phyloP scores from a whole-genome alignment of 2,113 vertebrate genomes.

The Coptodon bakossiorum region DNA sequence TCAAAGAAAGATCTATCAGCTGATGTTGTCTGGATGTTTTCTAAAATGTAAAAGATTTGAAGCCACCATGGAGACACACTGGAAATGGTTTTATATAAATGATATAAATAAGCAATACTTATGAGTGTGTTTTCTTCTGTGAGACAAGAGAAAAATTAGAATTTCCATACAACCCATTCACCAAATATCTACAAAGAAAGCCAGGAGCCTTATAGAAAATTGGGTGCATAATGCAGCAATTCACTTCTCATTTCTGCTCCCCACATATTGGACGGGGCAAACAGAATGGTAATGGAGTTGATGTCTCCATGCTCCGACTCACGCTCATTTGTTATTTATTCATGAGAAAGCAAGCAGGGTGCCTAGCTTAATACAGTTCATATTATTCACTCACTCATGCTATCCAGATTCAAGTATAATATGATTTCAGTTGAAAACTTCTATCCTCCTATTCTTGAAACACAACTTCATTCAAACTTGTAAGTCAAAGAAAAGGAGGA shows the following conservation, averaged over 20 bases:
- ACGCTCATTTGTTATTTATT: conserved; percentile 62
- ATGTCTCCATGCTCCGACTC: conserved; percentile 47
- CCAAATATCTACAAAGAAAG: conserved; percentile 16
- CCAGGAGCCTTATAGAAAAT: conserved; percentile 33
- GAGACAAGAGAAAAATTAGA: neutral
- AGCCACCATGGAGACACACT: neutral
- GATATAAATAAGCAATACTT: neutral
- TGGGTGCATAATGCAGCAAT: conserved; percentile 50
- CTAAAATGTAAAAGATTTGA: neutral
- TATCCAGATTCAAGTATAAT: conserved; percentile 23
- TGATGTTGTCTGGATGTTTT: neutral
- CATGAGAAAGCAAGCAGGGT: conserved; percentile 56
- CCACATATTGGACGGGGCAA: conserved; percentile 24
- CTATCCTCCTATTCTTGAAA: neutral
- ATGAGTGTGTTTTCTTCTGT: neutral
- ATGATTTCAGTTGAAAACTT: conserved; percentile 21
- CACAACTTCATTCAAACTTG: conserved; percentile 13
- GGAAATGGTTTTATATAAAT: neutral
- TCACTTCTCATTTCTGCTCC: conserved; percentile 50
- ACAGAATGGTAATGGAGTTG: conserved; percentile 51
- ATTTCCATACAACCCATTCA: conserved; percentile 18
- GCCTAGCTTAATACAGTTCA: conserved; percentile 33
- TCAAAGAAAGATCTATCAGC: neutral
- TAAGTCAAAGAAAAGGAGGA: neutral
- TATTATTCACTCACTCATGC: conserved; percentile 29